Percentiles rank a stretch among this genome's conserved stretches.
These are phyloP conservation scores for Acrocyrtus sp. DNA, from an alignment of 2,888 invertebrate species.

Conservation along the genomic window DNA sequence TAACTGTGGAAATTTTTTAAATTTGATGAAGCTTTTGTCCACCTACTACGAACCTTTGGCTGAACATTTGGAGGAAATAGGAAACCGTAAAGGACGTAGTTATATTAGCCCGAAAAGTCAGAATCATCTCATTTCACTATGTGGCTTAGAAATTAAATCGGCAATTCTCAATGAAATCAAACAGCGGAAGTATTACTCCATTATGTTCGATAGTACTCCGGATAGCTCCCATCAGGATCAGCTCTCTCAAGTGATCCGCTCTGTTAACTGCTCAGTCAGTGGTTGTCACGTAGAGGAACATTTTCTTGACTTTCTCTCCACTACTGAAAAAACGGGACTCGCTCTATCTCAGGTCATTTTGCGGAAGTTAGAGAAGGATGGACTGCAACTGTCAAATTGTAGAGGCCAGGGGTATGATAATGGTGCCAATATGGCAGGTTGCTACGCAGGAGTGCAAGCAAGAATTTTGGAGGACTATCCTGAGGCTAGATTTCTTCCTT, in stretches of 20 bases:
- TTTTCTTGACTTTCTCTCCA: slow-evolving; percentile 19
- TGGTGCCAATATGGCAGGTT: slow-evolving; percentile 37
- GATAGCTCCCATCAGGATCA: slow-evolving; percentile 30
- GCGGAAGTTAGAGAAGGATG: not conserved
- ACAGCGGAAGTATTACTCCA: slow-evolving; percentile 15
- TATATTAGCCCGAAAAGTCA: slow-evolving; percentile 25
- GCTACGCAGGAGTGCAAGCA: slow-evolving; percentile 32
- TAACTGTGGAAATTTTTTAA: slow-evolving; percentile 27
- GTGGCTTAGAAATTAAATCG: not conserved
- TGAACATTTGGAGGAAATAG: not conserved
- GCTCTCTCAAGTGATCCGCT: slow-evolving; percentile 23
- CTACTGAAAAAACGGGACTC: slow-evolving; percentile 12
- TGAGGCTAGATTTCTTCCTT: slow-evolving; percentile 21
- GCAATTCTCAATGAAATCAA: not conserved
- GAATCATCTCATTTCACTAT: slow-evolving; percentile 21
- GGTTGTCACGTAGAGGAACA: slow-evolving; percentile 26
- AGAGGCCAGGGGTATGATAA: slow-evolving; percentile 40
- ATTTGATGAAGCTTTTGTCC: slow-evolving; percentile 6
- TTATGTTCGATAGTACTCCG: slow-evolving; percentile 32
- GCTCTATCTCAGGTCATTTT: slow-evolving; percentile 6
- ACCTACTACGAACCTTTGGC: slow-evolving; percentile 15
- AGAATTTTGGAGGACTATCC: slow-evolving; percentile 1
- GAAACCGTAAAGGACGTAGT: not conserved
- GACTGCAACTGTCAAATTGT: slow-evolving; percentile 23
- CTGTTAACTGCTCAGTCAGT: not conserved